phyloP scores from a whole-genome alignment of 2,888 invertebrate species.

The Marronus borbonicus region DNA sequence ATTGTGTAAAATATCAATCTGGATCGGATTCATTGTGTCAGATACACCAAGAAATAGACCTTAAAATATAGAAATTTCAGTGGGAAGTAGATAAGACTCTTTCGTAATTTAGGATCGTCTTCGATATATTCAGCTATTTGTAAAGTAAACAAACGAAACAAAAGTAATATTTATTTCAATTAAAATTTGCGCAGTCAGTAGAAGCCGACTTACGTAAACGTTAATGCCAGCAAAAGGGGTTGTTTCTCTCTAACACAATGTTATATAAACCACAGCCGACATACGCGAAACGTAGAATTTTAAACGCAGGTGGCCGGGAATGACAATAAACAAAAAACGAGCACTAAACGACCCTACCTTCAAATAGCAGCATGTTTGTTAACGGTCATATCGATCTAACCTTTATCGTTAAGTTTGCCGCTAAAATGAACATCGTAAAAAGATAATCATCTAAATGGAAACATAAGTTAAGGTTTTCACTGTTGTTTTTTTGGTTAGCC shows the following conservation, averaged over 20 bases:
- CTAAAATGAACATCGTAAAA: constrained; percentile 39
- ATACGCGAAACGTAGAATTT: constrained; percentile 11
- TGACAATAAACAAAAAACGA: constrained; percentile 27
- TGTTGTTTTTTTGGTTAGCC: constrained; percentile 9
- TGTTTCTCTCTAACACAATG: neutral
- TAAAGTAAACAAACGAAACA: neutral
- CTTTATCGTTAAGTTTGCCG: constrained; percentile 19
- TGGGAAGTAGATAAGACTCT: no score
- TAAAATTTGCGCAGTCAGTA: constrained; percentile 11
- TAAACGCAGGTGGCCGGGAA: constrained; percentile 17
- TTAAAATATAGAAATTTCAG: neutral
- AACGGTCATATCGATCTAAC: constrained; percentile 30
- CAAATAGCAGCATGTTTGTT: constrained; percentile 30
- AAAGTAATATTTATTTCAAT: constrained; percentile 23
- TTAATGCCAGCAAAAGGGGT: neutral
- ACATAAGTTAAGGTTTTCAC: constrained; percentile 18
- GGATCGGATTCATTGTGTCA: no score
- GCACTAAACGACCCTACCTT: constrained; percentile 23
- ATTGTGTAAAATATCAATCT: no score
- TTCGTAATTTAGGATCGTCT: no score
- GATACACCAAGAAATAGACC: no score
- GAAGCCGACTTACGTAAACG: neutral
- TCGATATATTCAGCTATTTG: no score
- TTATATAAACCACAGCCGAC: neutral
- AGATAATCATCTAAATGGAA: constrained; percentile 36